Evolutionary conservation across 2,888 invertebrate species (phyloP).

Genomic region (Dinocampus coccinellae): DNA sequence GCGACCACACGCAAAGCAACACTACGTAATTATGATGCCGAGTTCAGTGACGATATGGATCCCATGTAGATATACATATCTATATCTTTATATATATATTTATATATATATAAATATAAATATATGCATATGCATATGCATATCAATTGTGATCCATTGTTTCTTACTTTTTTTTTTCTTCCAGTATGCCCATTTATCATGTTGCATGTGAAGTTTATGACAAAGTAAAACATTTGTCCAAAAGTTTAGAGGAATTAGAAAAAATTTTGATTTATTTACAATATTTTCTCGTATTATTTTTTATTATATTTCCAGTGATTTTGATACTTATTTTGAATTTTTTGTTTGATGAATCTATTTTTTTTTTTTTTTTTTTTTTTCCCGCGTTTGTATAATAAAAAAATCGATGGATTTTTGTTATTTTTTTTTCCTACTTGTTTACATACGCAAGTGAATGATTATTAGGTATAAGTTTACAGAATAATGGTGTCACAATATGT

Average conservation of each 20-base stretch:
- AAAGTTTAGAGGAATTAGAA: neutral
- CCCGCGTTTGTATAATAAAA: neutral
- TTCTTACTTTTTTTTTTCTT: neutral
- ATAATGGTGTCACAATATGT: neutral
- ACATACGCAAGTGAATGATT: neutral
- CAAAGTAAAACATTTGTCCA: neutral
- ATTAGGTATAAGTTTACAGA: neutral
- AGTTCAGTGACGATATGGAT: constrained; percentile 53
- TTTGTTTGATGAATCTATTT: neutral
- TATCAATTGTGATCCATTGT: neutral
- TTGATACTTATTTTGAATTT: neutral
- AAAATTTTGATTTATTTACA: neutral
- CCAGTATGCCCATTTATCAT: neutral
- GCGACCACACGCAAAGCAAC: constrained; percentile 35
- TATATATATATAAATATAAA: too few species aligned
- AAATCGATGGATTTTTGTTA: neutral
- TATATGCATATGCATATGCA: neutral
- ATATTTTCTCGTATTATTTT: neutral
- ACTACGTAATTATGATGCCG: constrained; percentile 43
- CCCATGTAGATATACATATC: constrained; percentile 15
- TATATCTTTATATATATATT: neutral
- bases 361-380: constrained; percentile 6
- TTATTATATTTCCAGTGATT: neutral
- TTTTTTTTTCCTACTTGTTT: neutral
- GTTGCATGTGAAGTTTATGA: neutral